A percentile compares a stretch with the other conserved stretches of the same genome.
phyloP scores from a whole-genome alignment of 2,888 invertebrate genomes.

The Tridacna crocea region DNA sequence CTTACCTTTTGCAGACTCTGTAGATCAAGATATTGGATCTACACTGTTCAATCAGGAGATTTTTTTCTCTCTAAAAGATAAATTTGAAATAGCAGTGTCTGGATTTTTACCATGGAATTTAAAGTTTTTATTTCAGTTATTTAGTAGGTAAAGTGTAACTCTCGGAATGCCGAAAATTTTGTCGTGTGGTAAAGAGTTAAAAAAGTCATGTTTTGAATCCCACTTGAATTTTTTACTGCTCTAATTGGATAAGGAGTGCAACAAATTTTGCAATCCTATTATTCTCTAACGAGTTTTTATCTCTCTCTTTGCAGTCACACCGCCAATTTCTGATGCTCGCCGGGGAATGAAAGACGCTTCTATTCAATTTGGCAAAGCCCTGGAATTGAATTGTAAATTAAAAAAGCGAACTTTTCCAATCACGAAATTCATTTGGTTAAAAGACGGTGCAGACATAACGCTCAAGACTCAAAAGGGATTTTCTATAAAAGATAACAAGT shows the following conservation, averaged over 20 bases:
- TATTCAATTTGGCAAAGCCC: slow-evolving; percentile 41
- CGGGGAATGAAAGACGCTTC: slow-evolving; percentile 46
- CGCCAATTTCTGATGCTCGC: slow-evolving; percentile 39
- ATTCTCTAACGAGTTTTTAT: slow-evolving; percentile 1
- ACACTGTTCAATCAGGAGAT: too few relatives aligned
- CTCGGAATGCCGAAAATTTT: too few relatives aligned
- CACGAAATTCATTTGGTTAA: slow-evolving; percentile 50
- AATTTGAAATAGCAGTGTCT: too few relatives aligned
- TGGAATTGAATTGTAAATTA: slow-evolving; percentile 55
- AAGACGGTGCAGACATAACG: slow-evolving; percentile 48
- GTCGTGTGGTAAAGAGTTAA: too few relatives aligned
- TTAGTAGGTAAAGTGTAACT: too few relatives aligned
- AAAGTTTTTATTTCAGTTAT: too few relatives aligned
- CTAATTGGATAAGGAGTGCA: too few relatives aligned
- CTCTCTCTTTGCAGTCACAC: slow-evolving; percentile 50
- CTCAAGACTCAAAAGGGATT: slow-evolving; percentile 31
- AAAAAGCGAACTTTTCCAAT: slow-evolving; percentile 47
- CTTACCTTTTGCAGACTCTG: too few relatives aligned
- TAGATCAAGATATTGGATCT: too few relatives aligned
- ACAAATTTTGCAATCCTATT: too few relatives aligned
- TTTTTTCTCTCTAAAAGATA: too few relatives aligned
- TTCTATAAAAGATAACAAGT: slow-evolving; percentile 26
- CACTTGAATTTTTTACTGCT: background rate
- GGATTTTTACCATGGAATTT: too few relatives aligned
- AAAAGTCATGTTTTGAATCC: background rate